These are phyloP conservation scores for Chaitophorus viminalis DNA, from an alignment of 2,888 invertebrate species.

Conservation along the genomic window DNA sequence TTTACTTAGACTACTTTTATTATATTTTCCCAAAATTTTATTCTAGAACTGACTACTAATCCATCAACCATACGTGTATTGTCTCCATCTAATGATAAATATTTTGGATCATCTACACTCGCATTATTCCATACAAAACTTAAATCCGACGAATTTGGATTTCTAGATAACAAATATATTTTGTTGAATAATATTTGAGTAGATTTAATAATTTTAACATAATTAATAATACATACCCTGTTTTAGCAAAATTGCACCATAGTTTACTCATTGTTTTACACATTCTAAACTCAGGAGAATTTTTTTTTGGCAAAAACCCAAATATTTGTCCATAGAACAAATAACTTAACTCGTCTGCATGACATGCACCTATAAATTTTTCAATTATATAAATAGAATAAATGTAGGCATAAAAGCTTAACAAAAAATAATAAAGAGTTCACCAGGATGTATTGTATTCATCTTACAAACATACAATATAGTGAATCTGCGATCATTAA, in stretches of 20 bases:
- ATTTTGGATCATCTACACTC: constrained; percentile 22
- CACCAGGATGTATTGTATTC: too few relatives aligned
- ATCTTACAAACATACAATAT: too few relatives aligned
- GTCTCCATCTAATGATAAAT: constrained; percentile 47
- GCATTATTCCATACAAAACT: constrained; percentile 25
- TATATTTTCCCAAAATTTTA: constrained; percentile 37
- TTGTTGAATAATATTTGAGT: too few relatives aligned
- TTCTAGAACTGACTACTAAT: constrained; percentile 1
- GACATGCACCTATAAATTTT: constrained; percentile 61
- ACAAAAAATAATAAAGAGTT: not conserved
- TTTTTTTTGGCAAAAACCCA: constrained; percentile 64
- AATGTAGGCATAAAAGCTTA: not conserved
- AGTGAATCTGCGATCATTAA: too few relatives aligned
- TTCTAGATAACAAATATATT: not conserved
- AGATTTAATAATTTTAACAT: too few relatives aligned
- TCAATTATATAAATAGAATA: constrained; percentile 8
- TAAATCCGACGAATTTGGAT: constrained; percentile 40
- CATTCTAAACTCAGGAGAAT: constrained; percentile 73
- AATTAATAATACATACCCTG: constrained; percentile 71
- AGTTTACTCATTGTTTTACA: constrained; percentile 74
- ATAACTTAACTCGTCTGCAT: constrained; percentile 62
- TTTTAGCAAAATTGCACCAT: constrained; percentile 82
- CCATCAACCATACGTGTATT: constrained; percentile 33
- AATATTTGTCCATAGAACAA: constrained; percentile 54
- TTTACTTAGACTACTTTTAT: constrained; percentile 6